Percentiles rank a stretch among this genome's conserved stretches.
Evolutionary conservation across 2,113 vertebrate species (phyloP).

Genomic region (Pachycephala philippinensis): DNA sequence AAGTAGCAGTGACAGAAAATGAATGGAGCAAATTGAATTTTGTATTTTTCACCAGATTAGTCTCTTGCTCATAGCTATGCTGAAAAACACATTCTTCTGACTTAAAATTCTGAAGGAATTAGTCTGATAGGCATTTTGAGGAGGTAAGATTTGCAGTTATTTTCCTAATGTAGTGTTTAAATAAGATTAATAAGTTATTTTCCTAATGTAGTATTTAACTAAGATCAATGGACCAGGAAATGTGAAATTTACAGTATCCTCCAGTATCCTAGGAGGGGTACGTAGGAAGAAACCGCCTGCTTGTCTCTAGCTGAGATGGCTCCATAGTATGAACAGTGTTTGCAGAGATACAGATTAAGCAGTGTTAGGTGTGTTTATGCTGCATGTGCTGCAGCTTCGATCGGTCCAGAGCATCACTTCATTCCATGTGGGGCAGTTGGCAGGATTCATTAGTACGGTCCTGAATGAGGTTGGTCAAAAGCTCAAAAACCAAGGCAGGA

Average conservation of each 20-base stretch:
- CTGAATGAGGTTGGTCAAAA: background rate
- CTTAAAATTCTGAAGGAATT: background rate
- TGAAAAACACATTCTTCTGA: background rate
- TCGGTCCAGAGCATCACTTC: accelerated
- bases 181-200: background rate
- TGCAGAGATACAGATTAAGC: accelerated
- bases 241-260: accelerated
- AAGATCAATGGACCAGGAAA: background rate
- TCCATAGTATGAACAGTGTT: accelerated
- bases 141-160: background rate
- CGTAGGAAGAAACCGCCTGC: accelerated
- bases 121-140: background rate
- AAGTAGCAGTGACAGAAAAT: background rate
- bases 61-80: background rate
- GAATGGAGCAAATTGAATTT: background rate
- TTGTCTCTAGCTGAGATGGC: background rate
- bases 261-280: accelerated
- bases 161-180: background rate
- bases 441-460: accelerated
- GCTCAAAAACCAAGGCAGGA: background rate
- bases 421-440: accelerated
- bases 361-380: accelerated
- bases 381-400: accelerated
- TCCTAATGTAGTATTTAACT: background rate
- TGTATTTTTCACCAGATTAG: accelerated